phyloP scores from a whole-genome alignment of 1,140 invertebrate species.

The Diorhabda elongata region DNA sequence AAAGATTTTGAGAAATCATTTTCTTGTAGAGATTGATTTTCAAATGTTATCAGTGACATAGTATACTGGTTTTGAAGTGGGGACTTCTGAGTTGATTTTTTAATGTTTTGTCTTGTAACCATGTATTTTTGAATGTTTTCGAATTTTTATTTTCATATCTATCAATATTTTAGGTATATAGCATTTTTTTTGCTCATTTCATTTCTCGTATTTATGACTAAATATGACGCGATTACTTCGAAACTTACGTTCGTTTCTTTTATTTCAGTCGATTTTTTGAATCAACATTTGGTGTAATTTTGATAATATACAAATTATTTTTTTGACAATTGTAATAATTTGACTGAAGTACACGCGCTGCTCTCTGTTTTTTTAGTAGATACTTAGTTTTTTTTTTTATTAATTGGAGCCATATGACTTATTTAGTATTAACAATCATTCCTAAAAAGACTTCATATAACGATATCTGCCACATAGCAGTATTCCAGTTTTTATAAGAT shows the following conservation, averaged over 20 bases:
- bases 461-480: constrained; percentile 13
- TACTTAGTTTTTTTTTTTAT: not conserved
- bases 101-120: too few relatives aligned
- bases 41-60: too few relatives aligned
- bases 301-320: constrained; percentile 1
- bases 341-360: not conserved
- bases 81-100: too few relatives aligned
- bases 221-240: not conserved
- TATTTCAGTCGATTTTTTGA: not conserved
- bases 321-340: not conserved
- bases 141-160: too few relatives aligned
- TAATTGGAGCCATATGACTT: not conserved
- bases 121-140: too few relatives aligned
- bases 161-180: too few relatives aligned
- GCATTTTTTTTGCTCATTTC: too few relatives aligned
- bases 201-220: too few relatives aligned
- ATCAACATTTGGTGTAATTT: not conserved
- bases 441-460: constrained; percentile 8
- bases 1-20: too few relatives aligned
- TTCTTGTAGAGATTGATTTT: too few relatives aligned
- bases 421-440: not conserved
- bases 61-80: too few relatives aligned
- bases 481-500: constrained; percentile 18
- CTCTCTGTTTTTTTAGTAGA: constrained; percentile 8
- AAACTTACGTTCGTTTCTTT: not conserved